phyloP scores from a whole-genome alignment of 2,888 invertebrate genomes.

The Rambutsinella grinnellia region DNA sequence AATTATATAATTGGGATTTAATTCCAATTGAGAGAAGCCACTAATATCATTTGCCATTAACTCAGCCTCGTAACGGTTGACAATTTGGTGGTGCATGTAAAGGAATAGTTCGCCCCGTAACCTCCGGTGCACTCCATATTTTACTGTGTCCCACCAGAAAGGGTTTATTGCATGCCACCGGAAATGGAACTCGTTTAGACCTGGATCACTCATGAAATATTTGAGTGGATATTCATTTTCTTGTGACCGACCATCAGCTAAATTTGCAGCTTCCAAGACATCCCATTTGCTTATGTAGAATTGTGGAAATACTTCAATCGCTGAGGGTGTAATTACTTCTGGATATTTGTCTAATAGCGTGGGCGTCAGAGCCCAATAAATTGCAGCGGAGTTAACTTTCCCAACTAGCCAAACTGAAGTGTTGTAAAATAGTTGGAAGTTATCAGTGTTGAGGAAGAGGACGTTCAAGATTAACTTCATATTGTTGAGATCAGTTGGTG shows the following conservation, averaged over 20 bases:
- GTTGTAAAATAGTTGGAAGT: too few relatives aligned
- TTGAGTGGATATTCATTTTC: constrained; percentile 74
- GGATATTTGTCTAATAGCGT: too few relatives aligned
- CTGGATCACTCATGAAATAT: constrained; percentile 81
- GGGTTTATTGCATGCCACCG: constrained; percentile 76
- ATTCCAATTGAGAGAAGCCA: constrained; percentile 75
- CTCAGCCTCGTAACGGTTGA: constrained; percentile 79
- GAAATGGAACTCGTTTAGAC: constrained; percentile 77
- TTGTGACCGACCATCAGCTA: constrained; percentile 56
- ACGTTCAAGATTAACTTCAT: too few relatives aligned
- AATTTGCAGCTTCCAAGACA: background rate
- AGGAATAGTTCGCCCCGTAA: constrained; percentile 77
- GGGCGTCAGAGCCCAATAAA: too few relatives aligned
- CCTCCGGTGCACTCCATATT: constrained; percentile 72
- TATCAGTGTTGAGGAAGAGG: too few relatives aligned
- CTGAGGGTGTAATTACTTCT: constrained; percentile 2
- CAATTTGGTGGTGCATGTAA: constrained; percentile 77
- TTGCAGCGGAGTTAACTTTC: too few relatives aligned
- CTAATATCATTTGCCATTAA: constrained; percentile 79
- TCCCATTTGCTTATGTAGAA: constrained; percentile 10
- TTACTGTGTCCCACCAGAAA: constrained; percentile 74
- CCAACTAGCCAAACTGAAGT: too few relatives aligned
- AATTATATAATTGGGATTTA: constrained; percentile 67
- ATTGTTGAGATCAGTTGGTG: too few relatives aligned
- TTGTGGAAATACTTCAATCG: constrained; percentile 22